Base-by-base conservation (phyloP, 2,797 vertebrate species). In the Xenentodon cancila region DNA sequence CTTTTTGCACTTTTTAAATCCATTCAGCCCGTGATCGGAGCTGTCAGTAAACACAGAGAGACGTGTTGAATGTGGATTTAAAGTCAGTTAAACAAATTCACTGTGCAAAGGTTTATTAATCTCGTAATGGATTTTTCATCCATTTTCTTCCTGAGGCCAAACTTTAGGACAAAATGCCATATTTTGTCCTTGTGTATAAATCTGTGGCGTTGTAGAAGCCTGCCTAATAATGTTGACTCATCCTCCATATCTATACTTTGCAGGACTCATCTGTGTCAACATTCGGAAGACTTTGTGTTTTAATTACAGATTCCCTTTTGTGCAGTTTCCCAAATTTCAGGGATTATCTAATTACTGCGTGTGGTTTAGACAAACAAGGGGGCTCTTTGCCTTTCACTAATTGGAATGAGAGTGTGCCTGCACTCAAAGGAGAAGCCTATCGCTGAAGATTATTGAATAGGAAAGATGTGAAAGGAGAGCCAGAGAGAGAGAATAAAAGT, bases 291-390 rank as follows among this genome's bases (percentile, higher is more conserved):
- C 81, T 81, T 81, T 81, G 72, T 62, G 64, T 62, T 90, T 88
- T 88, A 89, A 92, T 91, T 89, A 85, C 85, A 68, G 68, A 89
- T 82, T 87, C 85, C 83, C 82, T 89, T 90, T 91, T 85, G 88
- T 86, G 86, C 84, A 50, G 59, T 67, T 67, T 46, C 71, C 73
- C 84, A 90, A 86, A 90, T 91, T 86, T 85, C 77, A 65, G 89
- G 86, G 88, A 92, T 92, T 89, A 91, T 90, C 88, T 85, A 89
- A 91, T 92, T 90, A 92, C 76, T 1, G 72, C 59, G 84, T 79
- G 71, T 88, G 85, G 87, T 75, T 81, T 84, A 40, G 37, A 40
- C 87, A 92, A 92, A 92, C 88, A 89, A 81, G 79, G 59, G 61
- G 68, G 61, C 81, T 89, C 88, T 90, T 91, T 88, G 86, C 87